These are phyloP conservation scores for Podarcis lilfordi DNA, from an alignment of 2,797 vertebrate genomes.

Conservation along the genomic window DNA sequence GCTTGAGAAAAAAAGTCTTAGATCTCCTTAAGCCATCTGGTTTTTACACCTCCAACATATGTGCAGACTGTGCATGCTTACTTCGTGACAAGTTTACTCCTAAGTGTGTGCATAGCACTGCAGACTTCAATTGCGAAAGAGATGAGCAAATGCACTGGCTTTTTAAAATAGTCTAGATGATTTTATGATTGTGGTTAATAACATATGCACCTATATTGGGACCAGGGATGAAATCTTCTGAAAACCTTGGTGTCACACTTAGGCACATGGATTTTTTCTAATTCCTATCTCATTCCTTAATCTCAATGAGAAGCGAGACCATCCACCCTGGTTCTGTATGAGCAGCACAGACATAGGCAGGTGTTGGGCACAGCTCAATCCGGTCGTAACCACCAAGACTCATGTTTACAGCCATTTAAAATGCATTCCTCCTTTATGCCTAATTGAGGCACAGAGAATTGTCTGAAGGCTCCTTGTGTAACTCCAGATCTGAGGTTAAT, in stretches of 20 bases:
- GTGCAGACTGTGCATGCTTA: background rate
- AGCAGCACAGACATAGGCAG: no score
- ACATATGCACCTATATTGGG: rapidly evolving
- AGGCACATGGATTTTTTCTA: no score
- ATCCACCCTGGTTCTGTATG: no score
- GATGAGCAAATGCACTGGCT: rapidly evolving
- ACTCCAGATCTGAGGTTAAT: no score
- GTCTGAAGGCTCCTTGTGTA: background rate
- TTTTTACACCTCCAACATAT: background rate
- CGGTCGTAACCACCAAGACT: no score
- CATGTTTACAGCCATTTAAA: no score
- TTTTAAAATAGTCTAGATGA: rapidly evolving
- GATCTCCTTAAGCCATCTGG: constrained; percentile 14
- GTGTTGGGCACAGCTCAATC: no score
- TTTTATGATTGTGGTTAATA: rapidly evolving
- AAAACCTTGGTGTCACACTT: no score
- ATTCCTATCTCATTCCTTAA: no score
- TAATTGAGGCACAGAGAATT: background rate
- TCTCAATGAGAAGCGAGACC: no score
- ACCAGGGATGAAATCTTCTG: no score
- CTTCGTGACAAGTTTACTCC: background rate
- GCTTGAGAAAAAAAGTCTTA: constrained; percentile 23
- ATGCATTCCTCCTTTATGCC: no score
- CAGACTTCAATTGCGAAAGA: background rate
- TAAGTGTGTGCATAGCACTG: background rate